Evolutionary conservation across 2,797 vertebrate genomes (phyloP), one percentile per base, ranked within the genome.

Genomic region (Hydrolagus colliei): DNA sequence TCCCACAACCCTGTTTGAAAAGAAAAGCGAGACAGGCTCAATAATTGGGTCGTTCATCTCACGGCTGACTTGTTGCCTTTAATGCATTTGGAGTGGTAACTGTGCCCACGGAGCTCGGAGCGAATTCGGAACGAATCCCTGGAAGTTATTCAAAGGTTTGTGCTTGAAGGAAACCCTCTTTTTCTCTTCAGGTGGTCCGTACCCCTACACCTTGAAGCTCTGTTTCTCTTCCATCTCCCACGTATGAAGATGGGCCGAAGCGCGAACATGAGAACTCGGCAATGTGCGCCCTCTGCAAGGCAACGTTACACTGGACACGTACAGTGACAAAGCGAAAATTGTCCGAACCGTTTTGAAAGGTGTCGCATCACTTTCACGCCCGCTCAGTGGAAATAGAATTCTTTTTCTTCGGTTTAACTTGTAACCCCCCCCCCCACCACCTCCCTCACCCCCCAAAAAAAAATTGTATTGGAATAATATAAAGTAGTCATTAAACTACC

Each of bases 141-240:
- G 41, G 6, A 52, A 52, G 6, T 6, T 52, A 6, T 52, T 52
- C 6, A 52, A 52, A 52, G 41, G 41, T 52, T 52, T 20, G 7
- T 73, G 72, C 27, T 73, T 73, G 16, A 20, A 27, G 72, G 27
- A 8, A 73, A 27, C 27, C 27, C 72, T 11, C 0, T 20, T 86
- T 74, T 90, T 87, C 91, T 87, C 92, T 89, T 85, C 92, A 95
- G 94, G 94, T 94, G 94, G 94, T 87, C 95, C 94, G 89, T 98
- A 98, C 89, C 97, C 97, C 5, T 98, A 98, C 86, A 99, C 97
- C 68, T 89, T 99, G 94, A 99, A 99, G 89, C 95, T 99, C 89
- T 98, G 97, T 91, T 98, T 99, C 93, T 99, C 97, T 89, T 95
- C 94, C 88, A 87, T 87, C 84, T 86, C 86, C 72, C 86, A 86